Conservation (phyloP, 2,888 invertebrate genomes). For the Atherix ibis region DNA sequence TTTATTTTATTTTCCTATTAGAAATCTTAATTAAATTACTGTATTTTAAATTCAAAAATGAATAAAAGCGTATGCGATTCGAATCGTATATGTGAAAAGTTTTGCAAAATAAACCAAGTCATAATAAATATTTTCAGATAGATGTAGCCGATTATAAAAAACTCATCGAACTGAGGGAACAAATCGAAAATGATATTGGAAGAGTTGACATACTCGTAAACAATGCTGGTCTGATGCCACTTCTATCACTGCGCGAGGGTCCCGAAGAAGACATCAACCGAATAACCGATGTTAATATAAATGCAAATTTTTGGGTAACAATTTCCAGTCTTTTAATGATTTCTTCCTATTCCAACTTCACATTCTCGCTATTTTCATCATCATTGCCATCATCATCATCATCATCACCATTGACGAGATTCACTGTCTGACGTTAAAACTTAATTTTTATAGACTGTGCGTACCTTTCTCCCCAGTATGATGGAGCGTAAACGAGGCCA, state of each 20-base stretch:
- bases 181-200: conserved; percentile 28
- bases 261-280: conserved; percentile 30
- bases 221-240: conserved; percentile 33
- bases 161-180: conserved; percentile 23
- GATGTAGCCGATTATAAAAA: conserved; percentile 31
- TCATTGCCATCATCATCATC: too few species aligned
- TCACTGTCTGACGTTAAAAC: too few species aligned
- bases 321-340: background rate
- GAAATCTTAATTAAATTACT: too few species aligned
- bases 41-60: too few species aligned
- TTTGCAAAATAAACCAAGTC: too few species aligned
- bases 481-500: conserved; percentile 30
- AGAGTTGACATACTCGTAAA: conserved; percentile 34
- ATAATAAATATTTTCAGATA: conserved; percentile 16
- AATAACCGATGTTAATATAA: conserved; percentile 32
- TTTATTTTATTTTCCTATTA: too few species aligned
- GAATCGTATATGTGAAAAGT: too few species aligned
- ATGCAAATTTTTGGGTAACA: conserved; percentile 32
- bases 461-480: conserved; percentile 33
- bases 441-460: conserved; percentile 31
- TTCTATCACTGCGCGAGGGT: conserved; percentile 27
- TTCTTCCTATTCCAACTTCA: background rate
- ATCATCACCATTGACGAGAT: too few species aligned
- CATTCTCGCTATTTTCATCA: too few species aligned
- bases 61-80: too few species aligned